Conservation (phyloP, 2,113 vertebrate species). For the Camarhynchus parvulus region DNA sequence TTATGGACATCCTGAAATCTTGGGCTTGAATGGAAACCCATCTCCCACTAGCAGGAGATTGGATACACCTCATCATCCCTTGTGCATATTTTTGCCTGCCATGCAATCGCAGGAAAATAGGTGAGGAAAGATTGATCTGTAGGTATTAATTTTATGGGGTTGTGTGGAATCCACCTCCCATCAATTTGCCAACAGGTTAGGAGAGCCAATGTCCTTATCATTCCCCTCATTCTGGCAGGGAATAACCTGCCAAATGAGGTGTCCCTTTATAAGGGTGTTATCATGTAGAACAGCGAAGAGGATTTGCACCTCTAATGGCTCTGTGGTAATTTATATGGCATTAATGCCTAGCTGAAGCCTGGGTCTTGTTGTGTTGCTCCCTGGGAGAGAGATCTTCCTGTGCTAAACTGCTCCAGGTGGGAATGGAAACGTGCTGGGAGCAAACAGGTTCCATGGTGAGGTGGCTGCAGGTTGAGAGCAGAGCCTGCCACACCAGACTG, state of each 20-base stretch:
- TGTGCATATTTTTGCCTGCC: conserved; percentile 33
- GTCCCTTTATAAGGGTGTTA: conserved; percentile 15
- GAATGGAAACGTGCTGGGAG: not conserved
- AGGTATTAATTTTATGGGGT: conserved; percentile 11
- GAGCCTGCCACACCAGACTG: not conserved
- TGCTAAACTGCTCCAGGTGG: not conserved
- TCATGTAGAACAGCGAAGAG: not conserved
- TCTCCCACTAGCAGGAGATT: not conserved
- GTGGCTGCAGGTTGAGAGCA: not conserved
- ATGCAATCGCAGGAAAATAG: not conserved
- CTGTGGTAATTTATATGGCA: not conserved
- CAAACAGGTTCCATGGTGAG: not conserved
- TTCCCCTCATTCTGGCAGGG: not conserved
- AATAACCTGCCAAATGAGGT: conserved; percentile 43
- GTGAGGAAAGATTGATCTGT: not conserved
- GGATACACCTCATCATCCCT: conserved; percentile 34
- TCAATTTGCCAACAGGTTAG: not conserved
- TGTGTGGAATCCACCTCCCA: not conserved
- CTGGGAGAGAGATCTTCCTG: not conserved
- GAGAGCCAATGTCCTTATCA: not conserved
- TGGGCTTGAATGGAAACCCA: not conserved
- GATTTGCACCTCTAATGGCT: conserved; percentile 44
- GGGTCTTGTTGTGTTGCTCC: not conserved
- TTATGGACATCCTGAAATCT: not conserved
- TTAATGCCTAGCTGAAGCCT: not conserved